Evolutionary conservation across 2,797 vertebrate genomes (phyloP).

Genomic region (Malurus leucopterus): DNA sequence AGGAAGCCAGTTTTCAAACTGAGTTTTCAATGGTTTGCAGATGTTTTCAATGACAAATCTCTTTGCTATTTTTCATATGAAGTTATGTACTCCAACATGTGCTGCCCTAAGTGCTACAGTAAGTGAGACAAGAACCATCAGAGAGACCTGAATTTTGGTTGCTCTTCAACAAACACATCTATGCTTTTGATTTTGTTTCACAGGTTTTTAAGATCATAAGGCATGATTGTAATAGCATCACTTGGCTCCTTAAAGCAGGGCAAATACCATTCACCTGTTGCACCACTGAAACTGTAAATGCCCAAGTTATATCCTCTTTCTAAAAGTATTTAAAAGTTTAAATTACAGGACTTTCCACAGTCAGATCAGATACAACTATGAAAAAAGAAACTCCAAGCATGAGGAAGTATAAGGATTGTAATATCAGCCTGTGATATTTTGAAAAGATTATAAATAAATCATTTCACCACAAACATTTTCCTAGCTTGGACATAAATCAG

Average conservation of each 20-base stretch:
- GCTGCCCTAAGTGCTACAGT: not conserved
- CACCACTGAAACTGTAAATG: not conserved
- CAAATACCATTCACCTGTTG: not conserved
- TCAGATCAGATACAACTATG: not conserved
- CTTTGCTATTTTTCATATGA: not conserved
- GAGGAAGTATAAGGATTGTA: not conserved
- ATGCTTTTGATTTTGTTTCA: not conserved
- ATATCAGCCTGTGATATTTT: not conserved
- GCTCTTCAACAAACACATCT: not conserved
- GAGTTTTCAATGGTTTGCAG: not conserved
- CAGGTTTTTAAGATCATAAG: not conserved
- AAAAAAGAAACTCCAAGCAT: not conserved
- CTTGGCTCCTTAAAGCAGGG: not conserved
- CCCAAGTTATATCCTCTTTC: not conserved
- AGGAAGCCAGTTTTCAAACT: not conserved
- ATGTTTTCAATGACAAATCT: not conserved
- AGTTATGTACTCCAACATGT: not conserved
- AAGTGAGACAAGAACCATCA: accelerated
- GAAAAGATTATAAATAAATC: not conserved
- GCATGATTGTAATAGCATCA: not conserved
- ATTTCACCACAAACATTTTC: not conserved
- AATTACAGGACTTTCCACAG: not conserved
- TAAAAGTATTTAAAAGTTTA: not conserved
- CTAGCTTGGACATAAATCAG: not conserved
- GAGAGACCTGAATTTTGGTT: not conserved